A percentile compares a stretch with the other conserved stretches of the same genome.
Evolutionary conservation across 2,113 vertebrate species (phyloP).

Genomic region (Todiramphus saurophagus): DNA sequence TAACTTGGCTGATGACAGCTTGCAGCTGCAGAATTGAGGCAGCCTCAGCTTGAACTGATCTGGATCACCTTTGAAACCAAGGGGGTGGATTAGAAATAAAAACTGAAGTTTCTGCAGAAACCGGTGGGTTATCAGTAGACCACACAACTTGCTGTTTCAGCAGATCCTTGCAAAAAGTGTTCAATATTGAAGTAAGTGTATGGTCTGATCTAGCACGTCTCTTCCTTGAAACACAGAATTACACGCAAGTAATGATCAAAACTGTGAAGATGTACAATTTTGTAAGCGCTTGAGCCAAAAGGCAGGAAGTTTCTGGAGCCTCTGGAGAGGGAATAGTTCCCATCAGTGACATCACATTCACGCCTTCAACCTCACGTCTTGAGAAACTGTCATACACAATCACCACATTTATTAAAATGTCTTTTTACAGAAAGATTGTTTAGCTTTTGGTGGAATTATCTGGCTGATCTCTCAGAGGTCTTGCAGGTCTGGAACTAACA

Average conservation of each 20-base stretch:
- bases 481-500: not conserved
- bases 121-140: not conserved
- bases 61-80: not conserved
- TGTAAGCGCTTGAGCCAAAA: not conserved
- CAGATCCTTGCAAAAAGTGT: not conserved
- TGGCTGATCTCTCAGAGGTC: not conserved
- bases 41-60: not conserved
- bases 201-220: rapidly evolving
- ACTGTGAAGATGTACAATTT: not conserved
- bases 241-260: not conserved
- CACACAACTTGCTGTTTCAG: not conserved
- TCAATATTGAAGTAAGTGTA: not conserved
- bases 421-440: not conserved
- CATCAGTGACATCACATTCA: not conserved
- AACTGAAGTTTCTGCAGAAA: not conserved
- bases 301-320: not conserved
- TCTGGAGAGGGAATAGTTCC: not conserved
- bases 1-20: not conserved
- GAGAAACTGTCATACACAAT: not conserved
- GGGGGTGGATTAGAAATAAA: not conserved
- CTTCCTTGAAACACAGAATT: not conserved
- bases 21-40: not conserved
- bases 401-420: not conserved
- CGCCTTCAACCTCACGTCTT: not conserved
- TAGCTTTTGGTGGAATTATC: not conserved